Percentiles rank a stretch among this genome's conserved stretches.
Evolutionary conservation across 2,888 invertebrate species (phyloP).

Genomic region (Caenorhabditis wallacei): DNA sequence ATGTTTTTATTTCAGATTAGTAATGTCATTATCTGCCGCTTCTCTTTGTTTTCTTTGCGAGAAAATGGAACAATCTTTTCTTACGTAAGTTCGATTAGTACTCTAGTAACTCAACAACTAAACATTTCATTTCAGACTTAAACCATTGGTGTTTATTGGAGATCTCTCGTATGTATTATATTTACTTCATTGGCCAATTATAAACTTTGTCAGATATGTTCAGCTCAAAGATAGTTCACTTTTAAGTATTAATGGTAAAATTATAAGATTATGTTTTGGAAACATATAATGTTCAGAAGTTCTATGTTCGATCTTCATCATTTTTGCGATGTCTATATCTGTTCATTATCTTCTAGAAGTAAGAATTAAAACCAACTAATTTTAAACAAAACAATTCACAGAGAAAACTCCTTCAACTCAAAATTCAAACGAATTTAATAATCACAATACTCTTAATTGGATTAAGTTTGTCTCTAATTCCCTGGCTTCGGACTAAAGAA

Average conservation of each 20-base stretch:
- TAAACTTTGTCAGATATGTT: constrained; percentile 58
- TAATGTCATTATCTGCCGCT: constrained; percentile 11
- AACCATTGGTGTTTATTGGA: constrained; percentile 41
- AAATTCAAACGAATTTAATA: constrained; percentile 9
- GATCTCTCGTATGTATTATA: constrained; percentile 62
- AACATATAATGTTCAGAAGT: constrained; percentile 58
- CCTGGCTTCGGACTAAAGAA: constrained; percentile 6
- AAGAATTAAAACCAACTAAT: neutral
- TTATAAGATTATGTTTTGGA: no score
- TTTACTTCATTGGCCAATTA: constrained; percentile 65
- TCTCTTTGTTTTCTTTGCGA: constrained; percentile 8
- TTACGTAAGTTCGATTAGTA: constrained; percentile 29
- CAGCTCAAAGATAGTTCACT: constrained; percentile 26
- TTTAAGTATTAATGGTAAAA: constrained; percentile 5
- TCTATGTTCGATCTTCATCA: constrained; percentile 3
- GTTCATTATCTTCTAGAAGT: constrained; percentile 50
- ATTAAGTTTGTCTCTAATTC: constrained; percentile 3
- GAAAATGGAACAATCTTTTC: constrained; percentile 19
- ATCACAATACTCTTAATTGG: constrained; percentile 6
- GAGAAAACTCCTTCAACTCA: constrained; percentile 32
- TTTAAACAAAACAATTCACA: constrained; percentile 1
- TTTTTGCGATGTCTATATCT: constrained; percentile 13
- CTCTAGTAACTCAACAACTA: no score
- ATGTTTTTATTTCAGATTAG: constrained; percentile 23
- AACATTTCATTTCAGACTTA: constrained; percentile 15